Base-by-base conservation (phyloP, 2,797 vertebrate genomes). In the Anisognathus igniventris region DNA sequence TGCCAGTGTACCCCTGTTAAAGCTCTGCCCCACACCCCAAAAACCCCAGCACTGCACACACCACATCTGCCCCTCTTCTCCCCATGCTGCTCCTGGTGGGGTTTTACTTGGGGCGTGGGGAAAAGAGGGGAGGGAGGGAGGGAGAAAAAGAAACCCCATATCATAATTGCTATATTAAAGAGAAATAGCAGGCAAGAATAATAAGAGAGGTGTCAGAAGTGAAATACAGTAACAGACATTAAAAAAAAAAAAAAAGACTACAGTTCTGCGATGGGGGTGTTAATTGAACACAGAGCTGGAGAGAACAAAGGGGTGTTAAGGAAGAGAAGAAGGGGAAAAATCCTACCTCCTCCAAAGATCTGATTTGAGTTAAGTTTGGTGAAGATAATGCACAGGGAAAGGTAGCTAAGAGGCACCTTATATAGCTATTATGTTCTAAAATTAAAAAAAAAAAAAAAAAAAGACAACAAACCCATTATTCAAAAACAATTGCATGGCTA, bases 271-370 rank as follows among this genome's bases (percentile, higher is more conserved):
- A 95, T 92, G 96, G 91, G 96, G 91, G 93, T 95, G 96, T 96
- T 97, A 96, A 97, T 86, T 96, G 95, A 97, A 97, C 76, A 86
- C 86, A 95, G 87, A 95, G 89, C 88, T 85, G 71, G 40, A 92
- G 91, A 96, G 96, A 97, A 98, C 97, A 97, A 97, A 97, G 95
- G 96, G 80, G 86, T 75, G 96, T 89, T 96, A 97, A 95, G 71
- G 87, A 90, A 96, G 79, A 90, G 90, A 95, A 92, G 82, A 76
- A 90, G 85, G 73, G 72, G 64, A 68, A 91, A 93, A 92, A 89
- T 60, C 37, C 88, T 90, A 93, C 91, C 92, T 96, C 94, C 94
- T 95, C 89, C 92, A 71, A 96, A 95, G 90, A 97, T 92, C 67
- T 96, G 95, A 97, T 94, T 56, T 94, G 83, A 88, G 62, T 92